These are phyloP conservation scores for Phalloptychus januarius DNA, from an alignment of 2,797 vertebrate genomes.

Conservation along the genomic window DNA sequence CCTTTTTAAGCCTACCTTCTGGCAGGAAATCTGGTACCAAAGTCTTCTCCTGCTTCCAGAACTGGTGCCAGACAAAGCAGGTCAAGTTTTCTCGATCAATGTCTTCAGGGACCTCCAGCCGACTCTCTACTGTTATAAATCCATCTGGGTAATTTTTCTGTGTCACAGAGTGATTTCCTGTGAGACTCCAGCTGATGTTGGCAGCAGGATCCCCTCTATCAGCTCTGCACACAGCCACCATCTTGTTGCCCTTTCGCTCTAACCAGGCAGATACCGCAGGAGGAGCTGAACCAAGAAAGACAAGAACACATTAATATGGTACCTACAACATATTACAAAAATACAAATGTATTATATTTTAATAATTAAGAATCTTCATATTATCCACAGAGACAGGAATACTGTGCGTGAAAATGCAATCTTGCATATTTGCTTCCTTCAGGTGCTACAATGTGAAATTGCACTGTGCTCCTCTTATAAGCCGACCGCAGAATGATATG, in stretches of 20 bases:
- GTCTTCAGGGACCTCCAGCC: conserved; percentile 36
- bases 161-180: background rate
- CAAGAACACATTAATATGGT: background rate
- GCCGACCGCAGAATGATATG: background rate
- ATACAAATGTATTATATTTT: background rate
- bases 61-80: conserved; percentile 56
- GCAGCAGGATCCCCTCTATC: conserved; percentile 63
- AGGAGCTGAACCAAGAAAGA: conserved; percentile 34
- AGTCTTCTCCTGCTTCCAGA: conserved; percentile 9
- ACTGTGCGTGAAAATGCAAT: background rate
- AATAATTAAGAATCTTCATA: background rate
- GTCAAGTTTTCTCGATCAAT: conserved; percentile 33
- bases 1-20: too few relatives aligned
- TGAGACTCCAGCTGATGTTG: conserved; percentile 65
- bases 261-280: conserved; percentile 41
- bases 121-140: conserved; percentile 50
- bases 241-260: background rate
- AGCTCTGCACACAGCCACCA: conserved; percentile 70
- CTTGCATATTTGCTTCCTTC: background rate
- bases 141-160: background rate
- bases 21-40: fast-evolving
- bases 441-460: background rate
- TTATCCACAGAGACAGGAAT: background rate
- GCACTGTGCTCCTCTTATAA: background rate
- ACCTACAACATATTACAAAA: background rate